Evolutionary conservation across 2,113 vertebrate species (phyloP).

Genomic region (Sander vitreus): DNA sequence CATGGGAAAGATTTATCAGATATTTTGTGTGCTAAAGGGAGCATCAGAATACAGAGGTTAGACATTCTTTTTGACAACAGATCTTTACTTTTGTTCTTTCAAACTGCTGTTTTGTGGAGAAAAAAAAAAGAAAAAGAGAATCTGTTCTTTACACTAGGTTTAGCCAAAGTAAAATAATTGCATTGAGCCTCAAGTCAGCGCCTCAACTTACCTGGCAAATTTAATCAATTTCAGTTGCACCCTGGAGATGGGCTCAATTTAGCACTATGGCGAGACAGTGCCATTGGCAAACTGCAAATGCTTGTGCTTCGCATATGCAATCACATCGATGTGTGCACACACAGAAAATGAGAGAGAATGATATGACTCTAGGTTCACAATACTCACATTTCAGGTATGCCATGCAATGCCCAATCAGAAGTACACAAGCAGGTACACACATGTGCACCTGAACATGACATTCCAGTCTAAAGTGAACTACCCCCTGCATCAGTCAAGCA

Average conservation of each 20-base stretch:
- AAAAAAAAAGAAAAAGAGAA: slow-evolving; percentile 49
- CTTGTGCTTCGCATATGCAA: slow-evolving; percentile 3
- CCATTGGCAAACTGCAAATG: slow-evolving; percentile 5
- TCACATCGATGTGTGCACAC: neutral
- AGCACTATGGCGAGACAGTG: slow-evolving; percentile 40
- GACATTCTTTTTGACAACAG: slow-evolving; percentile 42
- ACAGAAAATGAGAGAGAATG: neutral
- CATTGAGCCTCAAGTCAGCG: slow-evolving; percentile 70
- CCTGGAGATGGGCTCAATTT: slow-evolving; percentile 69
- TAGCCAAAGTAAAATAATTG: slow-evolving; percentile 80
- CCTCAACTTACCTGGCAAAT: slow-evolving; percentile 80
- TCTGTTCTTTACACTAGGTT: slow-evolving; percentile 61
- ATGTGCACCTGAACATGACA: neutral
- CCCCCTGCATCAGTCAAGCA: slow-evolving; percentile 12
- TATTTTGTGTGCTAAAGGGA: slow-evolving; percentile 31
- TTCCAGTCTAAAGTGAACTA: slow-evolving; percentile 12
- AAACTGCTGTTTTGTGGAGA: neutral
- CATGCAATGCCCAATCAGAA: neutral
- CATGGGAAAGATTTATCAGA: slow-evolving; percentile 6
- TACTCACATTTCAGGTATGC: slow-evolving; percentile 28
- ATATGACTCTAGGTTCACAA: slow-evolving; percentile 6
- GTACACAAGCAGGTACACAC: neutral
- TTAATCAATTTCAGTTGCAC: slow-evolving; percentile 79
- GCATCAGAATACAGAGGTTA: slow-evolving; percentile 25
- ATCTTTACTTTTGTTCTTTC: slow-evolving; percentile 26